Percentiles rank a stretch among this genome's conserved stretches.
Conservation (phyloP, 92 coral and sea anemone species). For the Virgularia gustaviana region DNA sequence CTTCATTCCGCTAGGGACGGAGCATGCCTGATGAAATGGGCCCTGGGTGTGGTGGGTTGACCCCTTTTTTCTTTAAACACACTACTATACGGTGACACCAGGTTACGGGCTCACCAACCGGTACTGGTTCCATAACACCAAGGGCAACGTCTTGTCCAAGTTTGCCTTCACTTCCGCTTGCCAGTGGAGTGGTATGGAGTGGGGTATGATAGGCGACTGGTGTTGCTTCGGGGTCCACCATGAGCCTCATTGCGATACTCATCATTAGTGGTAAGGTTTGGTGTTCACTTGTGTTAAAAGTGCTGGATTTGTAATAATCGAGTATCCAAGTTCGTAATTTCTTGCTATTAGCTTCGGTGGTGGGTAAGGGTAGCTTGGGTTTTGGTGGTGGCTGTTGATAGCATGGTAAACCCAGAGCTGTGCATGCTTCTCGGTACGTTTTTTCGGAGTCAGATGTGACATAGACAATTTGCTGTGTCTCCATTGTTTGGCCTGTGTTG, state of each 20-base stretch:
- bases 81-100: constrained; percentile 36
- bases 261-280: constrained; percentile 53
- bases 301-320: constrained; percentile 16
- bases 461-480: constrained; percentile 45
- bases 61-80: constrained; percentile 45
- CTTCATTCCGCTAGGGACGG: constrained; percentile 29
- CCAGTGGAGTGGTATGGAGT: constrained; percentile 42
- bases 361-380: constrained; percentile 16
- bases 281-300: constrained; percentile 51
- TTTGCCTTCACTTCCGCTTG: constrained; percentile 18
- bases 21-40: constrained; percentile 54
- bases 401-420: constrained; percentile 45
- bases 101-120: constrained; percentile 29
- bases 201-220: constrained; percentile 59
- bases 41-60: constrained; percentile 49
- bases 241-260: constrained; percentile 38
- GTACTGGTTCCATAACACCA: constrained; percentile 38
- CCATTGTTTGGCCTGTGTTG: constrained; percentile 41
- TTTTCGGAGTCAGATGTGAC: constrained; percentile 50
- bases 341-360: constrained; percentile 32
- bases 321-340: constrained; percentile 50
- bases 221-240: constrained; percentile 46
- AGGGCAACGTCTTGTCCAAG: constrained; percentile 35
- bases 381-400: constrained; percentile 36
- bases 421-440: constrained; percentile 58